Evolutionary conservation across 2,113 vertebrate species (phyloP), one percentile per base, ranked within the genome.

Genomic region (Lophochroa leadbeateri): DNA sequence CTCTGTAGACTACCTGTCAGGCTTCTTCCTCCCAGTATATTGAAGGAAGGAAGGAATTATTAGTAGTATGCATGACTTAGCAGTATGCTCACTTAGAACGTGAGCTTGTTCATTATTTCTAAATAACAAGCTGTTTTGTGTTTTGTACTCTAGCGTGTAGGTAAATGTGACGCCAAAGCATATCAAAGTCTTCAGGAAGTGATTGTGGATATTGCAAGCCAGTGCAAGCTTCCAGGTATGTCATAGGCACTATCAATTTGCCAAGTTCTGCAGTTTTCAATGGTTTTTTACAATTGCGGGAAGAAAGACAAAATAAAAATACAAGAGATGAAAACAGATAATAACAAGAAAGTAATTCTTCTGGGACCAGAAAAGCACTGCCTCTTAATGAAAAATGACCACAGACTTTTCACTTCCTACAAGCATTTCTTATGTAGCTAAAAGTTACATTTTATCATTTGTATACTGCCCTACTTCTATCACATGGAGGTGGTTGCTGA

Each of bases 111-210:
- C 23, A 19, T 76, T 74, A 60, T 82, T 94, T 76, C 58, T 82
- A 77, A 77, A 74, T 82, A 94, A 85, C 11, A 75, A 78, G 14
- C 5, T 90, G 69, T 68, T 80, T 37, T 75, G 39, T 13, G 1
- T 90, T 81, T 91, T 94, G 67, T 77, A 90, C 46, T 88, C 28
- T 95, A 99, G 99, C 98, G 81, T 91, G 49, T 82, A 14, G 95
- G 82, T 17, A 90, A 98, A 92, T 99, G 99, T 37, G 88, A 68
- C 20, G 67, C 92, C 78, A 52, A 47, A 6, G 96, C 92, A 2
- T 84, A 53, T 13, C 18, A 96, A 74, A 78, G 96, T 39, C 14
- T 3, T 69, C 37, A 79, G 0, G 16, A 6, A 3, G 35, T 35
- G 33, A 80, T 98, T 0, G 2, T 23, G 33, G 65, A 88, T 13